Evolutionary conservation across 2,797 vertebrate species (phyloP), one percentile per base, ranked within the genome.

Genomic region (Decapterus maruadsi): DNA sequence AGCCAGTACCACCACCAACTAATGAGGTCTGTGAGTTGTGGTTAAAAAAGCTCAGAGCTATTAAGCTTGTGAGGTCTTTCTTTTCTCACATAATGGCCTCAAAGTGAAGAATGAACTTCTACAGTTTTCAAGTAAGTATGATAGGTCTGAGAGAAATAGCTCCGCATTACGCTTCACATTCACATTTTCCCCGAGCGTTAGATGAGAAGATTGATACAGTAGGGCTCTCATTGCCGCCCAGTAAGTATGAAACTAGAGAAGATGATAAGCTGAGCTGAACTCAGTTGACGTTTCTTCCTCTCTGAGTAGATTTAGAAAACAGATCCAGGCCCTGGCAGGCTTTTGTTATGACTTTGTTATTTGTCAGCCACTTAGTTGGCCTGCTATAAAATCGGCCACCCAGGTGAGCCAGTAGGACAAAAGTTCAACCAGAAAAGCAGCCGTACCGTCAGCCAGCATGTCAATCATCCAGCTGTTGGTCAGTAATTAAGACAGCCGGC

Each of bases 371-470:
- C 17, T 70, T n/a, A 42, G 14, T 61, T 36, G 34, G 26, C 56
- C 36, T 12, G 38, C 36, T 59, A n/a, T 8, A 62, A 72, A 69
- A 45, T 60, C 12, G n/a, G 59, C 38, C 45, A 2, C 22, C 38
- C 65, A 68, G 66, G 19, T 62, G 63, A 75, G 34, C 43, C 19
- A 26, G 26, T 61, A 22, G 31, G 71, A 22, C 51, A 40, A 40
- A 31, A 42, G 68, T 42, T 75, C n/a, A 66, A 57, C 55, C 56
- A 72, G 53, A 63, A 72, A 68, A 12, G 64, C 59, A n/a, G 20
- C 72, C 46, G 51, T 77, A 75, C 61, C 59, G 60, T 59, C 68
- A 43, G 73, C 48, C 64, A 75, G 57, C 54, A 16, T 68, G 57
- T 77, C 77, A 63, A 42, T 75, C 72, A 80, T 69, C 58, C 62